Evolutionary conservation across 2,113 vertebrate species (phyloP), one percentile per base, ranked within the genome.

Genomic region (Etheostoma spectabile): DNA sequence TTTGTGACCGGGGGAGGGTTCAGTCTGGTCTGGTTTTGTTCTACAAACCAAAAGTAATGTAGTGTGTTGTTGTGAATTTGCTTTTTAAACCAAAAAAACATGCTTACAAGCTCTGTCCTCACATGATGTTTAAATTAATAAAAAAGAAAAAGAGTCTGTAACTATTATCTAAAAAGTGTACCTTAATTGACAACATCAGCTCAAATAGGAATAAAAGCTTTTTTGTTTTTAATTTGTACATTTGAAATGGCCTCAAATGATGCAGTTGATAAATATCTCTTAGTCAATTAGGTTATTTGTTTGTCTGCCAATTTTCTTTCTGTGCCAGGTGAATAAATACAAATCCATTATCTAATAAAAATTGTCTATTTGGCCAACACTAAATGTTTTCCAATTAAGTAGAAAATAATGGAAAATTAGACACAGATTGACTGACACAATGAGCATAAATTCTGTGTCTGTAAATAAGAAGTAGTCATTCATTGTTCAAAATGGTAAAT

Each of bases 191-290:
- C 72, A 60, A 55, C 62, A 65, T 69, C 22, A 62, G 30, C 64
- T 88, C 35, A 72, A 71, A 86, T 6, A 30, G 67, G 68, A 74
- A 77, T 49, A 18, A 65, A 87, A 73, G 77, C 21, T 27, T 69
- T 55, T 12, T 42, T 66, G 33, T 77, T n/a, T 79, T 79, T 86
- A 67, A 92, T 86, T 89, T 86, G 62, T 84, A 45, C 51, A 89
- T 77, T 65, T 83, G 60, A 83, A 88, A 85, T 70, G 69, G 57
- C 73, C 73, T 80, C 48, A 67, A 70, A 90, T 81, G n/a, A 90
- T 88, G 88, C 84, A 74, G 84, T n/a, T 38, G 45, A 82, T 92
- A 89, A 91, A 92, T 83, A 74, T 88, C 64, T 77, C 35, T 45
- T 60, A 14, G 27, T 76, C 3, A 63, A 27, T 71, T 89, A 10